Percentiles rank a stretch among this genome's conserved stretches.
These are phyloP conservation scores for Ptyas mucosa DNA, from an alignment of 2,113 vertebrate species.

Conservation along the genomic window DNA sequence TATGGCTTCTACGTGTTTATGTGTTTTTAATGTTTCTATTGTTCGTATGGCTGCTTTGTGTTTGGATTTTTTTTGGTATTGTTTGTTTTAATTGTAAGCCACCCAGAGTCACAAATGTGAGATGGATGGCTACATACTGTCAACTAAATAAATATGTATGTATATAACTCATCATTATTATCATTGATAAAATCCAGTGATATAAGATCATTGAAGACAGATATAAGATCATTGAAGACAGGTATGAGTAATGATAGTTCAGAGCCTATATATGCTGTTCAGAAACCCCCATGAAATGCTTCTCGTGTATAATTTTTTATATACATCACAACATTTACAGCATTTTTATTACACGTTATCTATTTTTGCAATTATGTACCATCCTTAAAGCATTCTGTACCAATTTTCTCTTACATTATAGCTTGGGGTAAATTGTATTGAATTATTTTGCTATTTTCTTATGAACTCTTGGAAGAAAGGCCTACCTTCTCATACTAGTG, in stretches of 20 bases:
- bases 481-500: background rate
- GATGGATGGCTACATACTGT: background rate
- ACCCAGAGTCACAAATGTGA: background rate
- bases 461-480: background rate
- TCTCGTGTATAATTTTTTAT: background rate
- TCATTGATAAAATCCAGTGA: background rate
- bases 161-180: background rate
- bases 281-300: background rate
- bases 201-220: background rate
- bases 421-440: background rate
- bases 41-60: background rate
- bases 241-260: background rate
- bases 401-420: background rate
- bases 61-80: background rate
- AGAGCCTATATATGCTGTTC: background rate
- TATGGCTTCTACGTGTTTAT: background rate
- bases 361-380: background rate
- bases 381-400: background rate
- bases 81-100: background rate
- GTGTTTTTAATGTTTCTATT: background rate
- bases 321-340: background rate
- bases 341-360: background rate
- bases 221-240: background rate
- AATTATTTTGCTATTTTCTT: background rate
- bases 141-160: background rate